Evolutionary conservation across 2,888 invertebrate species (phyloP).

Genomic region (Tenthredo mesomela): DNA sequence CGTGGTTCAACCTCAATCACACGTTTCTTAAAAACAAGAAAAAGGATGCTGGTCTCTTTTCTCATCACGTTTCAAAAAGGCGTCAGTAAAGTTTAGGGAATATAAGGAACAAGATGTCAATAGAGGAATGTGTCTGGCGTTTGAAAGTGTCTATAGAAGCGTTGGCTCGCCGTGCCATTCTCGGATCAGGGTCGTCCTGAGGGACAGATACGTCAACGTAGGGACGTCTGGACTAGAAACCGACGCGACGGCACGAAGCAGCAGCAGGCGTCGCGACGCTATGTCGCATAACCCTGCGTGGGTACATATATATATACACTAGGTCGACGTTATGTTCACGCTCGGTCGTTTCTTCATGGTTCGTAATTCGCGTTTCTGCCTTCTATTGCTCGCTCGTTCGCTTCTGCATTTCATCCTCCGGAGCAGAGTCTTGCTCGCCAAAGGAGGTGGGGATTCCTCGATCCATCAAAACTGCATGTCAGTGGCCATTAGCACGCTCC

Average conservation of each 20-base stretch:
- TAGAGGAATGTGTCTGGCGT: conserved; percentile 49
- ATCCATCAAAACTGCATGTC: conserved; percentile 83
- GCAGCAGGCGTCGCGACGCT: conserved; percentile 36
- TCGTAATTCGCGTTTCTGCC: conserved; percentile 63
- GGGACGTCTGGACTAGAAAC: conserved; percentile 66
- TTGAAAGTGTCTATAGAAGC: conserved; percentile 42
- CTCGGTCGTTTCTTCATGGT: conserved; percentile 58
- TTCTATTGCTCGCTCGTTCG: conserved; percentile 57
- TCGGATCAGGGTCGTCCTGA: conserved; percentile 68
- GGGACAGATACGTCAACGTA: conserved; percentile 77
- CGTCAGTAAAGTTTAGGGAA: conserved; percentile 9
- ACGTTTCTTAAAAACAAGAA: neutral
- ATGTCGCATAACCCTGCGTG: neutral
- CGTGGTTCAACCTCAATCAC: neutral
- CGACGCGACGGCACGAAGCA: conserved; percentile 57
- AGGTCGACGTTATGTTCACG: conserved; percentile 43
- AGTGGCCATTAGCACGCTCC: conserved; percentile 83
- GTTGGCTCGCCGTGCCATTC: conserved; percentile 28
- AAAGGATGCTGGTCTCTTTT: neutral
- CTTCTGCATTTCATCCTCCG: conserved; percentile 30
- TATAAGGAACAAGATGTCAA: conserved; percentile 44
- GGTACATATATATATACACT: conserved; percentile 40
- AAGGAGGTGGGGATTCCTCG: conserved; percentile 73
- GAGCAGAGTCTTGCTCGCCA: conserved; percentile 30
- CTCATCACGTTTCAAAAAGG: neutral